Conservation (phyloP, 1,140 invertebrate species). For the Magallana ariakensis region DNA sequence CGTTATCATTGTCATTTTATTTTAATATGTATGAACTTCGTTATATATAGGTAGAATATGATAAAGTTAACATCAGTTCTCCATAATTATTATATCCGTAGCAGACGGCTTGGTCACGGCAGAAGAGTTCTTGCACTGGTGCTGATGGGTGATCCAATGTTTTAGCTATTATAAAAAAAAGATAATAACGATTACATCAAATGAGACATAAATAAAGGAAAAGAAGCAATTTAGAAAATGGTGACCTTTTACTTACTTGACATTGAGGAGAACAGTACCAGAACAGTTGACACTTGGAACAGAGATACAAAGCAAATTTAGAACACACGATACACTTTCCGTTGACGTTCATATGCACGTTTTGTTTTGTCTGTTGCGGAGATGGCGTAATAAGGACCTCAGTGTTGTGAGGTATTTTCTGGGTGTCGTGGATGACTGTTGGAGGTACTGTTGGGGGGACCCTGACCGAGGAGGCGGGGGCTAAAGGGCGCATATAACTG, state of each 20-base stretch:
- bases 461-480: not conserved
- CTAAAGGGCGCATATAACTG: not conserved
- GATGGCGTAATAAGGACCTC: not conserved
- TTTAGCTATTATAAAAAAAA: constrained; percentile 27
- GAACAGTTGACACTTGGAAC: constrained; percentile 39
- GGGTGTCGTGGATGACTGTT: not conserved
- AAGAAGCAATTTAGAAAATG: not conserved
- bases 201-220: too few species aligned
- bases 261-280: constrained; percentile 42
- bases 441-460: not conserved
- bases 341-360: constrained; percentile 11
- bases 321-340: constrained; percentile 45
- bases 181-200: too few species aligned
- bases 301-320: constrained; percentile 41
- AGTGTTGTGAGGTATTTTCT: not conserved
- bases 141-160: constrained; percentile 40
- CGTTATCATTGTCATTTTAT: too few species aligned
- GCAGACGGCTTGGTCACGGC: not conserved
- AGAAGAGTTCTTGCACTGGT: constrained; percentile 26
- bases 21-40: too few species aligned
- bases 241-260: constrained; percentile 13
- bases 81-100: not conserved
- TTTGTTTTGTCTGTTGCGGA: constrained; percentile 3
- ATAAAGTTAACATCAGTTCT: too few species aligned
- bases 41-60: too few species aligned